These are phyloP conservation scores for Myripristis murdjan DNA, from an alignment of 2,797 vertebrate genomes.

Conservation along the genomic window DNA sequence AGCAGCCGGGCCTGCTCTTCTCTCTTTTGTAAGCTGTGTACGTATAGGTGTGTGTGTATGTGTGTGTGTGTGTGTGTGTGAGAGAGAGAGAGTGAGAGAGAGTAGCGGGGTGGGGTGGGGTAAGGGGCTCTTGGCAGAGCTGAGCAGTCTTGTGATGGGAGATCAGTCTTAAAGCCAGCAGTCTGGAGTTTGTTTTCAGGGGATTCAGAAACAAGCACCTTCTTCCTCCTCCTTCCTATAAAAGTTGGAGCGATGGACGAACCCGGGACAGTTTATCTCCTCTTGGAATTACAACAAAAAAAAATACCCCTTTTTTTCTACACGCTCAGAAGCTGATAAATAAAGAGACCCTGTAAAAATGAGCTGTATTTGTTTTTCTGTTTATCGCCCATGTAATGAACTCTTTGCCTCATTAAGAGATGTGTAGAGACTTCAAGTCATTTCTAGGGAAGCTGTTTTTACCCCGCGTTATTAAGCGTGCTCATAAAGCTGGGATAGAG, in stretches of 20 bases:
- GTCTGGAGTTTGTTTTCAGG: constrained; percentile 63
- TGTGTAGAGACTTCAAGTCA: background rate
- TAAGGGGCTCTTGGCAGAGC: constrained; percentile 71
- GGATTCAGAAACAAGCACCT: constrained; percentile 42
- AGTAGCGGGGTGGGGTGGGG: constrained; percentile 39
- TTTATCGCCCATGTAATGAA: background rate
- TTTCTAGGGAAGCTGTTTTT: background rate
- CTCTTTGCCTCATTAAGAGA: background rate
- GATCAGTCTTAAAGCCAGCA: constrained; percentile 55
- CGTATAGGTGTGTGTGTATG: constrained; percentile 42
- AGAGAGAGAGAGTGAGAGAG: constrained; percentile 4
- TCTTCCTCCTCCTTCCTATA: constrained; percentile 8
- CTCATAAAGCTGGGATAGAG: constrained; percentile 24
- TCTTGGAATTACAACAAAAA: background rate
- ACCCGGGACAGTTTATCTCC: background rate
- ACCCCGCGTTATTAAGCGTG: background rate
- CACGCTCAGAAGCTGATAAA: background rate
- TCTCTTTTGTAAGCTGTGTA: constrained; percentile 37
- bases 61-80: constrained; percentile 24
- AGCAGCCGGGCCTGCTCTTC: constrained; percentile 31
- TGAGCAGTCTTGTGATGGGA: constrained; percentile 80
- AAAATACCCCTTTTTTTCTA: background rate
- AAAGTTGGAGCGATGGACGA: background rate
- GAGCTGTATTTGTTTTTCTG: constrained; percentile 5
- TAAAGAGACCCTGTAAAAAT: constrained; percentile 5